Evolutionary conservation across 2,888 invertebrate genomes (phyloP).

Genomic region (Drosophila buzzatii): DNA sequence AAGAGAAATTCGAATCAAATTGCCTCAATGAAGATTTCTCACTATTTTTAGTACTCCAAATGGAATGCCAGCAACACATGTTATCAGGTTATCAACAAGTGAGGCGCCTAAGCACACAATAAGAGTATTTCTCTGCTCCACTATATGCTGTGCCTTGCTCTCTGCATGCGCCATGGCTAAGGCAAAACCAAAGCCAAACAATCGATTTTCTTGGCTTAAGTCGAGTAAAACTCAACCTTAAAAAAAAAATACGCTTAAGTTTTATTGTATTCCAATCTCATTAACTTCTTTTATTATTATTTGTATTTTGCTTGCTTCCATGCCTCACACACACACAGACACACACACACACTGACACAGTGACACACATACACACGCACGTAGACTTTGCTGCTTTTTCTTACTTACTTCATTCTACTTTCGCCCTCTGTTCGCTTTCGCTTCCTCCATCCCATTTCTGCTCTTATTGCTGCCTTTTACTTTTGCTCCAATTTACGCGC

Average conservation of each 20-base stretch:
- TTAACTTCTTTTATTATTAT: constrained; percentile 79
- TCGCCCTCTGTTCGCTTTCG: neutral
- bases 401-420: neutral
- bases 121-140: neutral
- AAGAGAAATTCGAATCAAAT: no score
- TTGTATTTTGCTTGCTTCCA: constrained; percentile 61
- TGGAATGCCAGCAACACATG: neutral
- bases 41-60: neutral
- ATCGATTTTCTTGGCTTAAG: constrained; percentile 74
- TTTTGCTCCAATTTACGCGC: constrained; percentile 48
- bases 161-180: constrained; percentile 6
- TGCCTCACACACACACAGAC: constrained; percentile 5
- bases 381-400: constrained; percentile 1
- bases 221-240: constrained; percentile 65
- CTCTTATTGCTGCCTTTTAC: constrained; percentile 20
- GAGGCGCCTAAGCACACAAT: constrained; percentile 23
- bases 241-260: constrained; percentile 78
- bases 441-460: constrained; percentile 9
- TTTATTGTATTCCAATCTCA: constrained; percentile 78
- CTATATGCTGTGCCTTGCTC: neutral
- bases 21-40: neutral
- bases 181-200: constrained; percentile 26
- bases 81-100: constrained; percentile 25
- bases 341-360: neutral
- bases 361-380: neutral